These are phyloP conservation scores for Musca domestica DNA, from an alignment of 1,140 invertebrate genomes.

Conservation along the genomic window DNA sequence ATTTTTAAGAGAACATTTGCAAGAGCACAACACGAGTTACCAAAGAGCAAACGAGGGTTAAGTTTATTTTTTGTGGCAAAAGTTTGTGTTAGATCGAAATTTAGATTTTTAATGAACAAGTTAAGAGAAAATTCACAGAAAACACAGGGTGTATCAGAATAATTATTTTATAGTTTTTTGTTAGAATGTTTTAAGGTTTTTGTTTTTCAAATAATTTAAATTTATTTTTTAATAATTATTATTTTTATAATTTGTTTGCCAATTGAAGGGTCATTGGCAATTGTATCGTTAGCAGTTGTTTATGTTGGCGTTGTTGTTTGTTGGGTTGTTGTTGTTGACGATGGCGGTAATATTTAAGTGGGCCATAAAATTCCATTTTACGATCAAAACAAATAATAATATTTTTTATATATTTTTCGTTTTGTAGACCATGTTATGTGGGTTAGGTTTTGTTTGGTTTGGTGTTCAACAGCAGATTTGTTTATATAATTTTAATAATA, in stretches of 20 bases:
- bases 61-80: not conserved
- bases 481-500: slow-evolving; percentile 2
- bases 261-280: not conserved
- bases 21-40: not conserved
- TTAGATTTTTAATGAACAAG: not conserved
- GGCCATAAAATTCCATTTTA: slow-evolving; percentile 52
- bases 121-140: not conserved
- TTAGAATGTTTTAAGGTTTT: not conserved
- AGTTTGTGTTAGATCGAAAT: not conserved
- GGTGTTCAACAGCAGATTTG: not conserved
- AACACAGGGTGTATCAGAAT: slow-evolving; percentile 6
- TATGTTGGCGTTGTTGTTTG: slow-evolving; percentile 7
- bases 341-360: slow-evolving; percentile 31
- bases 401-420: slow-evolving; percentile 24
- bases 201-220: not conserved
- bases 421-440: slow-evolving; percentile 8
- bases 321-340: not conserved
- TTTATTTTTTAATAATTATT: too few relatives aligned
- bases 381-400: slow-evolving; percentile 54
- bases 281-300: slow-evolving; percentile 14
- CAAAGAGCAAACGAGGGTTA: not conserved
- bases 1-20: slow-evolving; percentile 10
- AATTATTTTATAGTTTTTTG: not conserved
- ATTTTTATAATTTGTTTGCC: not conserved
- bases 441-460: not conserved